Base-by-base conservation (phyloP, 2,113 vertebrate species). In the Aphyosemion australe region DNA sequence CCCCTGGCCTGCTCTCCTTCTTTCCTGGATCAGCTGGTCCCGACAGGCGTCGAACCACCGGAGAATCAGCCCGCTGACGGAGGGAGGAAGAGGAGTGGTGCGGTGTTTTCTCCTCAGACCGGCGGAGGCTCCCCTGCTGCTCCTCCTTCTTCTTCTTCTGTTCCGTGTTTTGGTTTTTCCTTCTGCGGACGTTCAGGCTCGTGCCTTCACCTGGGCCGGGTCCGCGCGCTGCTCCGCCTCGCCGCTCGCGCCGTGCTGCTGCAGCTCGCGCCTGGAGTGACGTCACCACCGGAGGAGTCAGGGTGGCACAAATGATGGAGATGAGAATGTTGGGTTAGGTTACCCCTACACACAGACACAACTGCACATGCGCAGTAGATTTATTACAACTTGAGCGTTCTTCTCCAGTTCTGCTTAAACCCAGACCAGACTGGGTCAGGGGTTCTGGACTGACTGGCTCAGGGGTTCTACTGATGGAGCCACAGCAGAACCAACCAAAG, bases 161-260 rank as follows among this genome's bases (percentile, higher is more conserved):
- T 12, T 15, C 26, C 26, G 11, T 5, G 31, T 34, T 13, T 47
- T 51, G 13, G 45, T 26, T 21, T 46, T 21, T 61, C 48, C 47
- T 79, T 43, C 80, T 83, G 80, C 80, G 73, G 76, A 79, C 72
- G 74, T 65, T 66, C 15, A 66, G 37, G 83, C 81, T 78, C 78
- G 76, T 74, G 74, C 79, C 54, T 83, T 74, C 79, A 88, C 86
- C 86, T 88, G 84, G 53, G 67, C 71, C 16, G 55, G 20, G 70
- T 73, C 53, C 71, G 66, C 79, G 76, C 63, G 60, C 49, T 55
- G 48, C 64, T 57, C 70, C 43, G 19, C 34, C 68, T 31, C 53
- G 15, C 37, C 47, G 39, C 71, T 32, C 60, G 58, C 59, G 65
- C 79, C 55, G 49, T 76, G 59, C 56, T 69, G 83, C 79, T 77